These are phyloP conservation scores for Gallinago nigripennis DNA, from an alignment of 2,797 vertebrate genomes.

Conservation along the genomic window DNA sequence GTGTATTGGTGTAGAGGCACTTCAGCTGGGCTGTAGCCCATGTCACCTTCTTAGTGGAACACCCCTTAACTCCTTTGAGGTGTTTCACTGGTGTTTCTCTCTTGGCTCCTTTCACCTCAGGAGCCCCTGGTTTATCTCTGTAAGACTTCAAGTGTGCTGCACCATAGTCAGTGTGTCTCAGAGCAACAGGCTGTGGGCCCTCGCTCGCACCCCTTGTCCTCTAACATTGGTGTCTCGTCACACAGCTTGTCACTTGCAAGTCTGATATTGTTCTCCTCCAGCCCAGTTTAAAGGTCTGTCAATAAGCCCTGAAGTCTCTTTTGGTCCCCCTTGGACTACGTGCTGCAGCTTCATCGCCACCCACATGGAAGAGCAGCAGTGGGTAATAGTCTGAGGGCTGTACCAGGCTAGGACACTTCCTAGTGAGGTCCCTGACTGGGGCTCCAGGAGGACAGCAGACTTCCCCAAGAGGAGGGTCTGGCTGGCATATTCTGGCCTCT, in stretches of 20 bases:
- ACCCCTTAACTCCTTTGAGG: not conserved
- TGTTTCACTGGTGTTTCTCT: not conserved
- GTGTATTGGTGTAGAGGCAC: not conserved
- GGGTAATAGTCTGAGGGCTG: not conserved
- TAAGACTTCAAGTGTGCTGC: no score
- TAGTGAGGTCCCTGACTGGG: not conserved
- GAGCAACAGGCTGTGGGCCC: no score
- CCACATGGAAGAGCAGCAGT: not conserved
- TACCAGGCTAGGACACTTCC: not conserved
- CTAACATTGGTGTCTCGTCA: not conserved
- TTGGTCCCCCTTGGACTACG: not conserved
- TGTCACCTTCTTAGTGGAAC: not conserved
- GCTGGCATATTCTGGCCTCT: not conserved
- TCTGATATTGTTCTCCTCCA: not conserved
- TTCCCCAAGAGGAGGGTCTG: not conserved
- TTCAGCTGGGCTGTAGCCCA: not conserved
- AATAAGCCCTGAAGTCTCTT: not conserved
- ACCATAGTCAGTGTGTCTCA: no score
- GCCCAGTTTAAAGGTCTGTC: not conserved
- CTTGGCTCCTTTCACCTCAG: no score
- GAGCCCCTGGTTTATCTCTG: no score
- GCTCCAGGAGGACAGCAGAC: not conserved
- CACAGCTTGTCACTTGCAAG: not conserved
- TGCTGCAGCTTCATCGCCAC: not conserved
- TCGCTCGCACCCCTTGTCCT: not conserved